Percentiles rank a stretch among this genome's conserved stretches.
These are phyloP conservation scores for Synergus japonicus DNA, from an alignment of 2,888 invertebrate species.

Conservation along the genomic window DNA sequence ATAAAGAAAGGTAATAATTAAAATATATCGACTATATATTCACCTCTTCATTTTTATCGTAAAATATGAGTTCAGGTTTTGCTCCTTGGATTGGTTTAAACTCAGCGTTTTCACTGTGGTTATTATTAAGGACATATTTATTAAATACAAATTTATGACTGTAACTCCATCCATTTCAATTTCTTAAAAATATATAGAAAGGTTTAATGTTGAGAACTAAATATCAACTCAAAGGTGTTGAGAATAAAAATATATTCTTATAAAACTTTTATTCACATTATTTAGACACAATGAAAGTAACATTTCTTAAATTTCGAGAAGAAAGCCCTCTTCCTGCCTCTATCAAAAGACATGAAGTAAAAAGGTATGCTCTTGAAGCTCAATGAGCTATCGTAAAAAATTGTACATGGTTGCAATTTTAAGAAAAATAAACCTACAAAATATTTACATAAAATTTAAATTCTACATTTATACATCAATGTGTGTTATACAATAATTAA, in stretches of 20 bases:
- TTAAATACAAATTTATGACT: not conserved
- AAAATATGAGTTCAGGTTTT: constrained; percentile 82
- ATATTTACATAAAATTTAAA: not conserved
- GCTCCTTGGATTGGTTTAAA: constrained; percentile 85
- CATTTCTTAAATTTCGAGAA: not conserved
- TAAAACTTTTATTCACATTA: not conserved
- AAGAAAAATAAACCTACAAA: not conserved
- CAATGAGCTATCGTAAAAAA: not conserved
- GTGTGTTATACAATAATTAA: constrained; percentile 18
- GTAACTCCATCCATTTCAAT: not conserved
- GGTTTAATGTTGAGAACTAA: not conserved
- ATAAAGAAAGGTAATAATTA: constrained; percentile 12
- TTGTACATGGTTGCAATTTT: not conserved
- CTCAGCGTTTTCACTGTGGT: constrained; percentile 76
- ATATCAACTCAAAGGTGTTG: not conserved
- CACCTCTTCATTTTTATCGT: constrained; percentile 79
- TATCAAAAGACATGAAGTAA: not conserved
- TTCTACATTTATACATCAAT: not conserved
- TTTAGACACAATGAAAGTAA: not conserved
- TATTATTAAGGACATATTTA: constrained; percentile 28
- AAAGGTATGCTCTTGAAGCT: not conserved
- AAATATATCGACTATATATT: constrained; percentile 28
- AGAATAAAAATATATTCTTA: not conserved
- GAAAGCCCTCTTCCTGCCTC: no score
- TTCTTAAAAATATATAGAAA: not conserved